These are phyloP conservation scores for Chloropsis hardwickii DNA, from an alignment of 2,113 vertebrate species.

Conservation along the genomic window DNA sequence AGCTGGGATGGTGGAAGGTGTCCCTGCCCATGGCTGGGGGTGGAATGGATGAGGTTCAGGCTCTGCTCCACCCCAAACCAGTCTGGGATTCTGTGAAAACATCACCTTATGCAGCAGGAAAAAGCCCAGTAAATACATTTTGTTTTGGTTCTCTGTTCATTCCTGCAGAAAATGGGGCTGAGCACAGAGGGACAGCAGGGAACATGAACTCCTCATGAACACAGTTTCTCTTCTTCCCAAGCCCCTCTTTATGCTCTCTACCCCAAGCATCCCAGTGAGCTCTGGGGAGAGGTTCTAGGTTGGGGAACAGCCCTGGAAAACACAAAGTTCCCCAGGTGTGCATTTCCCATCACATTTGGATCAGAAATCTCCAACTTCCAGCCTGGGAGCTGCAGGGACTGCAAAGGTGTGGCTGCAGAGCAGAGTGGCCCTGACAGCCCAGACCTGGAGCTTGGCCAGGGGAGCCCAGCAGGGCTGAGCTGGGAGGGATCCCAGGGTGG, in stretches of 20 bases:
- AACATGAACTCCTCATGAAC: neutral
- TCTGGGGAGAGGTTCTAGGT: neutral
- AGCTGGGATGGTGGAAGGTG: neutral
- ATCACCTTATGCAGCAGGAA: neutral
- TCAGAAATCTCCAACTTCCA: neutral
- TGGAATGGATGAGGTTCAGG: neutral
- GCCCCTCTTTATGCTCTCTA: neutral
- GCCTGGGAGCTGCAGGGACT: neutral
- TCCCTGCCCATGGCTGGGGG: neutral
- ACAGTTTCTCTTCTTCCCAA: neutral
- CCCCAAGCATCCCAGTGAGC: neutral
- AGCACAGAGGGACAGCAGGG: neutral
- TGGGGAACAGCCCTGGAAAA: neutral
- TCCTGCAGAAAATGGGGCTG: neutral
- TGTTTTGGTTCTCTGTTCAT: neutral
- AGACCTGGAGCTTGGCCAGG: fast-evolving
- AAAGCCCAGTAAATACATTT: neutral
- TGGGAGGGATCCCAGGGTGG: neutral
- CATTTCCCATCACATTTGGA: neutral
- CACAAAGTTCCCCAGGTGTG: neutral
- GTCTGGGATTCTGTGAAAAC: neutral
- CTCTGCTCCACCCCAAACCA: neutral
- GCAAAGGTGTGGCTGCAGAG: neutral
- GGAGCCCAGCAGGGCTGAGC: neutral
- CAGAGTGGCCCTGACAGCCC: neutral